Conservation (phyloP, 2,888 invertebrate genomes). For the Pyrocoelia pectoralis region DNA sequence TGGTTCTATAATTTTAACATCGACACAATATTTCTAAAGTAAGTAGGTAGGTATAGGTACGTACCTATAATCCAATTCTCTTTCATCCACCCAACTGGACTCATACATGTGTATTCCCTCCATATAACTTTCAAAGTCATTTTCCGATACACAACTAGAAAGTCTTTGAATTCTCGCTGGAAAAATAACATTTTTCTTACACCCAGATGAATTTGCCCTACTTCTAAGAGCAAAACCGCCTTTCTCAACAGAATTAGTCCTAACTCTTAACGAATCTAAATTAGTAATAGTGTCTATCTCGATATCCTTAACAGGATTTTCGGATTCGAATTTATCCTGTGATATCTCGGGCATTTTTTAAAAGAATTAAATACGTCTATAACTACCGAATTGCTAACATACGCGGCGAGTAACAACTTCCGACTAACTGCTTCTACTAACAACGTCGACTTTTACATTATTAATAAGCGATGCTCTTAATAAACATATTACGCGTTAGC, state of each 20-base stretch:
- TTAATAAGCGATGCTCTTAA: conserved; percentile 25
- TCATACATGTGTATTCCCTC: conserved; percentile 60
- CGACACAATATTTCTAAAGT: not conserved
- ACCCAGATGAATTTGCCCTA: conserved; percentile 14
- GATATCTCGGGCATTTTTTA: conserved; percentile 64
- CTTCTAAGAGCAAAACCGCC: not conserved
- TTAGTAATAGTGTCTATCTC: conserved; percentile 51
- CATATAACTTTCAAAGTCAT: conserved; percentile 66
- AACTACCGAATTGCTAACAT: not conserved
- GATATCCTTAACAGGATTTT: conserved; percentile 63
- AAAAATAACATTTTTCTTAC: conserved; percentile 11
- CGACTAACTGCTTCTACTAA: conserved; percentile 22
- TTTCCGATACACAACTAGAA: conserved; percentile 55
- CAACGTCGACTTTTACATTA: conserved; percentile 25
- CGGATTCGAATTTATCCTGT: conserved; percentile 63
- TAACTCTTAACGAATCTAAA: conserved; percentile 65
- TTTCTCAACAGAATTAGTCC: conserved; percentile 59
- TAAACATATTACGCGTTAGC: conserved; percentile 28
- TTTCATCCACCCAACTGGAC: conserved; percentile 65
- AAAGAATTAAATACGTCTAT: not conserved
- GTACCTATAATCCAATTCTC: conserved; percentile 69
- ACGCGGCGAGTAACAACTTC: conserved; percentile 18
- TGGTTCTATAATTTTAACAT: no score
- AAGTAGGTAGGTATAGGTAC: not conserved
- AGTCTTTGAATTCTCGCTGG: conserved; percentile 25